Base-by-base conservation (phyloP, 2,113 vertebrate genomes). In the Microcebus ravelobensis region DNA sequence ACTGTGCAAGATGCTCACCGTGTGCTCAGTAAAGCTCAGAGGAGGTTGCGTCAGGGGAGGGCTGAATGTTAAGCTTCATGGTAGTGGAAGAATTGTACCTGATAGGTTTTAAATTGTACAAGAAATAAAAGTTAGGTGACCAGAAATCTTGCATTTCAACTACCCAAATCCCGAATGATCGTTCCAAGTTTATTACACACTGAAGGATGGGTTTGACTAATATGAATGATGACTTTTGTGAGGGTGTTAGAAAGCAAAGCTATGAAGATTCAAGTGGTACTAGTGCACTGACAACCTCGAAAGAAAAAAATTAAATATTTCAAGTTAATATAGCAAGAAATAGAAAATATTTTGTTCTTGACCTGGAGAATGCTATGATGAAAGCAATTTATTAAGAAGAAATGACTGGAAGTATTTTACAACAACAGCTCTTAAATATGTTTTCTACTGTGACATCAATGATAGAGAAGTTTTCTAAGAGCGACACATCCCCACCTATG, bases 261-360 rank as follows among this genome's bases (percentile, higher is more conserved):
- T 59, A 14, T 76, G 27, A 52, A 82, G 39, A 25, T 59, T 12
- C 34, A 55, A 50, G 10, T 18, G 20, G n/a, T 1, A 45, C 3
- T 55, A 59, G 20, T 48, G 6, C 8, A 29, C 6, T 45, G 11
- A 92, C 52, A 85, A n/a, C 2, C 23, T 86, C 23, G 14, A 86
- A 87, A 42, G n/a, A 4, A 3, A 95, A 90, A 90, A 85, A 61
- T 59, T 68, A 96, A 20, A 23, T 45, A 67, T 65, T 48, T 73
- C 27, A 83, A 63, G 29, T 65, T 83, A 57, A 59, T 61, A 61
- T 12, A 39, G 5, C 36, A 11, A 76, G n/a, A 87, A 87, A n/a
- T 52, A 82, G n/a, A 42, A 93, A 87, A 31, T 15, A 36, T 55
- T 73, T 76, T 23, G 8, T 34, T 86, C 29, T 76, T 87, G 31